phyloP scores from a whole-genome alignment of 2,888 invertebrate species.

The Lasioglossum lativentre region DNA sequence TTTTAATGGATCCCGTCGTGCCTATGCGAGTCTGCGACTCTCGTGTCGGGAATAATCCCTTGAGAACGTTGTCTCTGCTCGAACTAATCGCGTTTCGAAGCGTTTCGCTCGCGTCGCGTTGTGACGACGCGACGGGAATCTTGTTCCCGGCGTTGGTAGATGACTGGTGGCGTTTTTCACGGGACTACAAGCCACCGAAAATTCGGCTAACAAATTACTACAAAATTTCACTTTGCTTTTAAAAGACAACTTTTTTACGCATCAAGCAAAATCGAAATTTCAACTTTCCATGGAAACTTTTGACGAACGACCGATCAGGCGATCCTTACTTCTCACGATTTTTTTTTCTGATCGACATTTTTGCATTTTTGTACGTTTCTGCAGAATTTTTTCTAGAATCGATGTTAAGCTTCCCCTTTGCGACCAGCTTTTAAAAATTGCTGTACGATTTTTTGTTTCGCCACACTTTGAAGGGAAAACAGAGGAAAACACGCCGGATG shows the following conservation, averaged over 20 bases:
- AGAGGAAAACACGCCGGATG: background rate
- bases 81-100: slow-evolving; percentile 35
- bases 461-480: background rate
- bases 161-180: background rate
- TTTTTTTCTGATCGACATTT: background rate
- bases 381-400: background rate
- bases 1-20: slow-evolving; percentile 33
- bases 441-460: background rate
- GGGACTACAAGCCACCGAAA: background rate
- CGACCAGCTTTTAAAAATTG: background rate
- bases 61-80: slow-evolving; percentile 1
- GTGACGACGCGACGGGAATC: background rate
- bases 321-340: no score
- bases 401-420: background rate
- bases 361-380: background rate
- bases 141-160: background rate
- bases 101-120: slow-evolving; percentile 4
- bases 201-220: background rate
- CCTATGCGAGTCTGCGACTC: background rate
- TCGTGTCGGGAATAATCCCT: slow-evolving; percentile 22
- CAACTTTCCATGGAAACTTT: no score
- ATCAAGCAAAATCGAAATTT: background rate
- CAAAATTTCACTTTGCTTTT: background rate
- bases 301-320: no score
- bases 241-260: background rate